Percentiles rank a stretch among this genome's conserved stretches.
These are phyloP conservation scores for Agriopis marginaria DNA, from an alignment of 2,888 invertebrate species.

Conservation along the genomic window DNA sequence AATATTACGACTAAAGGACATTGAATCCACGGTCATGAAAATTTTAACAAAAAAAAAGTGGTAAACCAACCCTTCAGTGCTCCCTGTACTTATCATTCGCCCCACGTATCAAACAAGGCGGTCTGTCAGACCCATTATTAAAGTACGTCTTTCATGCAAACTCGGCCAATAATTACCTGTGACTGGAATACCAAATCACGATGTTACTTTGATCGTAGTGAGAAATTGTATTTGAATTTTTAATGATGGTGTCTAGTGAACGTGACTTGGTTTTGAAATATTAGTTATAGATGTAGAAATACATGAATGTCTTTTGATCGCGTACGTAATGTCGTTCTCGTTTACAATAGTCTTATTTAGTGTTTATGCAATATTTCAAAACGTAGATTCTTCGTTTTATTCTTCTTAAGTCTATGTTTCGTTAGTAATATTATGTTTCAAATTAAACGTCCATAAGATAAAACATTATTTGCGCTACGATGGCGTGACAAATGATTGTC, in stretches of 20 bases:
- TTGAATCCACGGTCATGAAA: too few relatives aligned
- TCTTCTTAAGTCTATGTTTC: not conserved
- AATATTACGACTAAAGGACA: too few relatives aligned
- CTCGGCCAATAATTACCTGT: conserved; percentile 68
- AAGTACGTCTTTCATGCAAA: conserved; percentile 60
- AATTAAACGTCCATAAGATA: too few relatives aligned
- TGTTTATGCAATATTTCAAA: too few relatives aligned
- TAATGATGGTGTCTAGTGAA: conserved; percentile 14
- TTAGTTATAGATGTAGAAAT: not conserved
- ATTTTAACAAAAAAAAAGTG: too few relatives aligned
- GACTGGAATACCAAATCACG: conserved; percentile 68
- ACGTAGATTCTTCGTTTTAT: not conserved
- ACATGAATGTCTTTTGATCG: not conserved
- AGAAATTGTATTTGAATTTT: conserved; percentile 30
- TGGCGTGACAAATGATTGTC: too few relatives aligned
- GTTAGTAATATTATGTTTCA: too few relatives aligned
- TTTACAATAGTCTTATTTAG: not conserved
- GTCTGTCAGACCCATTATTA: conserved; percentile 62
- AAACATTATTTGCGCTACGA: too few relatives aligned
- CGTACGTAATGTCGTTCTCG: not conserved
- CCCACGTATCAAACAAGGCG: conserved; percentile 63
- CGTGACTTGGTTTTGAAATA: conserved; percentile 22
- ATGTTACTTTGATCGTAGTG: conserved; percentile 43
- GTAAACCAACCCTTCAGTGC: conserved; percentile 48
- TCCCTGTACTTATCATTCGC: conserved; percentile 58